A percentile compares a stretch with the other conserved stretches of the same genome.
Evolutionary conservation across 1,140 invertebrate genomes (phyloP).

Genomic region (Eumaeus atala): DNA sequence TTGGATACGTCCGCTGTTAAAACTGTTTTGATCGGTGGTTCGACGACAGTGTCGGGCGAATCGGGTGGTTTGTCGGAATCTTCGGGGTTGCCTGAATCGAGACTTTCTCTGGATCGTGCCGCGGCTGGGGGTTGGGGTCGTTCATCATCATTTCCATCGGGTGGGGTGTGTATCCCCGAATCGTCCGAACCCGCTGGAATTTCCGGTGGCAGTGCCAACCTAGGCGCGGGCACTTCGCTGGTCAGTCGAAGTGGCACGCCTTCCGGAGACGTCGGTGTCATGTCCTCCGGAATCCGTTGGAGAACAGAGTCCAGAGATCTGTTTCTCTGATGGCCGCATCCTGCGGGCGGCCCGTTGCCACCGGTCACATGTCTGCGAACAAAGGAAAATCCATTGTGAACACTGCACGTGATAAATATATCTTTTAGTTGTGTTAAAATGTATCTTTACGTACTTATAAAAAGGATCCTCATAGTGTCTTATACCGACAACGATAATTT

Average conservation of each 20-base stretch:
- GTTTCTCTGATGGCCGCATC: slow-evolving; percentile 86
- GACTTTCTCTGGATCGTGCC: slow-evolving; percentile 78
- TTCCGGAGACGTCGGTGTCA: slow-evolving; percentile 86
- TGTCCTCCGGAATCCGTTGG: slow-evolving; percentile 89
- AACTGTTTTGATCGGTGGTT: slow-evolving; percentile 30
- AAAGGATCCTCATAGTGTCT: slow-evolving; percentile 65
- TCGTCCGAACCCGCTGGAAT: slow-evolving; percentile 88
- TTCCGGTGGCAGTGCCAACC: slow-evolving; percentile 87
- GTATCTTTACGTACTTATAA: slow-evolving; percentile 48
- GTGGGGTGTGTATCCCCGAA: slow-evolving; percentile 84
- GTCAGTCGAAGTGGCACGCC: slow-evolving; percentile 81
- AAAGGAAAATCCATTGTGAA: slow-evolving; percentile 31
- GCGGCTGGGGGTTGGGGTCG: slow-evolving; percentile 52
- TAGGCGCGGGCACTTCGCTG: slow-evolving; percentile 82
- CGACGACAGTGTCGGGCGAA: slow-evolving; percentile 56
- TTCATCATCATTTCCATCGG: slow-evolving; percentile 54
- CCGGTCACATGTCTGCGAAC: slow-evolving; percentile 62
- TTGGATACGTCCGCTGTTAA: slow-evolving; percentile 43
- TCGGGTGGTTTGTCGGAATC: slow-evolving; percentile 67
- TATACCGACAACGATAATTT: slow-evolving; percentile 64
- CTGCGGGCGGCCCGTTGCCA: slow-evolving; percentile 56
- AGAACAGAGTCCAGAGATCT: slow-evolving; percentile 90
- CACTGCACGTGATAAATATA: not conserved
- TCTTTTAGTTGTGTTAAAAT: not conserved
- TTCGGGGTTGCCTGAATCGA: slow-evolving; percentile 80